Conservation (phyloP, 2,797 vertebrate species). For the Myotis findleyi region DNA sequence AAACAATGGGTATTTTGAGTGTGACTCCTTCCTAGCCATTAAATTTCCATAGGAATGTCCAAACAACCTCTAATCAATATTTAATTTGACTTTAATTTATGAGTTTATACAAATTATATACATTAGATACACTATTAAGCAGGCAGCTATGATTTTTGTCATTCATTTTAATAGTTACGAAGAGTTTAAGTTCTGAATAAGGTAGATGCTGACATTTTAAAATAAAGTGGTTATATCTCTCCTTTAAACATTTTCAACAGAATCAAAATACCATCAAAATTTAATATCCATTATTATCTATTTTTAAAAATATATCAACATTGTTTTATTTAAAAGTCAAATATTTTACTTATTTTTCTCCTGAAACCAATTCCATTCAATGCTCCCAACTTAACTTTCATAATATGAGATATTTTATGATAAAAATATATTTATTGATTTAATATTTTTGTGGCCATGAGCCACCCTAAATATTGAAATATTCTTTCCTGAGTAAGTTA, state of each 20-base stretch:
- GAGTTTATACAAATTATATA: background rate
- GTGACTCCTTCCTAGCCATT: background rate
- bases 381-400: background rate
- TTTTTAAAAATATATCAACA: background rate
- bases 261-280: background rate
- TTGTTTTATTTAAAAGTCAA: background rate
- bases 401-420: background rate
- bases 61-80: background rate
- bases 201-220: background rate
- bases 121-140: background rate
- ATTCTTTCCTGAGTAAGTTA: background rate
- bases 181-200: background rate
- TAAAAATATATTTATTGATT: background rate
- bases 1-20: background rate
- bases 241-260: background rate
- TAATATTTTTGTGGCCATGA: background rate
- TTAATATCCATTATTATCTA: background rate
- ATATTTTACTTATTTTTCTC: background rate
- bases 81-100: background rate
- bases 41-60: background rate
- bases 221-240: background rate
- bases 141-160: background rate
- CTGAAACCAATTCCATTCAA: background rate
- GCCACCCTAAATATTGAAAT: background rate
- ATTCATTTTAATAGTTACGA: background rate